Conservation (phyloP, 2,888 invertebrate genomes). For the Cerceris ruficornis region DNA sequence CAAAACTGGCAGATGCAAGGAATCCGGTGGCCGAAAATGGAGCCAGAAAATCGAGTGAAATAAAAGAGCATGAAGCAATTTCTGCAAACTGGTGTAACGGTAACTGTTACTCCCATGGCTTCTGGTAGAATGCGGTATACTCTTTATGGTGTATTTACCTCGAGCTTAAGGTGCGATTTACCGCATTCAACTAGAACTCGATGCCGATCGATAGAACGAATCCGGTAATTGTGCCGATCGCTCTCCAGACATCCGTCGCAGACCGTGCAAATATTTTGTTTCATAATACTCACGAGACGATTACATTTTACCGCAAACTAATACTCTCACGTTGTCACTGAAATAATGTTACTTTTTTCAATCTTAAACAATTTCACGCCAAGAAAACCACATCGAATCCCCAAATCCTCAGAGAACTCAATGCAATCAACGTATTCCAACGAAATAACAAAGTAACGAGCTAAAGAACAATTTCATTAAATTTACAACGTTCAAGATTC, state of each 20-base stretch:
- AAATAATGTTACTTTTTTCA: too few relatives aligned
- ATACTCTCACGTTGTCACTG: too few relatives aligned
- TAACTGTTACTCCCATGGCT: slow-evolving; percentile 20
- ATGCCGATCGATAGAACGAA: slow-evolving; percentile 49
- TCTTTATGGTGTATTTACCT: slow-evolving; percentile 32
- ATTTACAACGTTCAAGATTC: too few relatives aligned
- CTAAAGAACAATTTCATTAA: too few relatives aligned
- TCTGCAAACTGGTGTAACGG: not conserved
- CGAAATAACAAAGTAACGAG: too few relatives aligned
- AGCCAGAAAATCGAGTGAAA: not conserved
- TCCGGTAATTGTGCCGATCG: slow-evolving; percentile 52
- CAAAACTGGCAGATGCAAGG: not conserved
- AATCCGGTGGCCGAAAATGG: not conserved
- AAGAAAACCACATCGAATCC: too few relatives aligned
- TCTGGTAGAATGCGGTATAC: slow-evolving; percentile 7
- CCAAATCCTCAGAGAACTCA: too few relatives aligned
- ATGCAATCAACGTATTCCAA: too few relatives aligned
- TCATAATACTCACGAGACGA: not conserved
- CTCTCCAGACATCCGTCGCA: slow-evolving; percentile 23
- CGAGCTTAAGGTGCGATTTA: slow-evolving; percentile 42
- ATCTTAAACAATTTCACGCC: too few relatives aligned
- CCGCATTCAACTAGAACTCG: slow-evolving; percentile 22
- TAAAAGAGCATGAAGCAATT: not conserved
- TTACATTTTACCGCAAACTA: not conserved
- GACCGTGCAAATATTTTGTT: slow-evolving; percentile 3